Base-by-base conservation (phyloP, 2,888 invertebrate species). In the Margaritifera margaritifera region DNA sequence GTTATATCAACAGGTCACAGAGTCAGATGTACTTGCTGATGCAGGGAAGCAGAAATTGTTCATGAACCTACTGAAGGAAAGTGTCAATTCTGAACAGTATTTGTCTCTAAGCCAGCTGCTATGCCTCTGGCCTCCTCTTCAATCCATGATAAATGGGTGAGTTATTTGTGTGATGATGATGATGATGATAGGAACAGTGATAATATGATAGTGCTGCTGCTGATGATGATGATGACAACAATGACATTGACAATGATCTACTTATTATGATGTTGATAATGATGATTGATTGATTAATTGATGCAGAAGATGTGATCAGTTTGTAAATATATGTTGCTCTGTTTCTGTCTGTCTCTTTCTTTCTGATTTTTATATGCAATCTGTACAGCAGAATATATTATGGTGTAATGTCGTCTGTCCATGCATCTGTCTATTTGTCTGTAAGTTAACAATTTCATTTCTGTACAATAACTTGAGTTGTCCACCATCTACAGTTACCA, bases 41-140 rank as follows among this genome's bases (percentile, higher is more conserved):
- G 77, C 76, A 15, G 74, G 80, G 15, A 77, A 87, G 65, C 69
- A 74, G 24, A 64, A 67, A 24, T 68, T 88, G 62, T 88, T 86
- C 62, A 56, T 71, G n/a, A 68, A 64, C 24, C 74, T 88, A 24
- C 73, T 88, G 52, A 69, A 72, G 2, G 64, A 77, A 42, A 80
- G 80, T 71, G 64, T 64, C 5, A 52, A 56, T 58, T 58, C 71
- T 31, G 67, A 70, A 11, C 85, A 85, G 72, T 86, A 80, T 56
- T 63, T 69, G 25, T 74, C 86, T 22, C 65, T 88, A 18, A 78
- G 80, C 68, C 76, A 81, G 25, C 78, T 88, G 52, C 83, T 88
- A 0, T 70, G 78, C 24, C 78, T 87, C 51, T 88, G 88, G 88
- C 88, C 87, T 19, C 71, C 80, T 27, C 76, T 82, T 25, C 31